Evolutionary conservation across 2,113 vertebrate species (phyloP), one percentile per base, ranked within the genome.

Genomic region (Cygnus atratus): DNA sequence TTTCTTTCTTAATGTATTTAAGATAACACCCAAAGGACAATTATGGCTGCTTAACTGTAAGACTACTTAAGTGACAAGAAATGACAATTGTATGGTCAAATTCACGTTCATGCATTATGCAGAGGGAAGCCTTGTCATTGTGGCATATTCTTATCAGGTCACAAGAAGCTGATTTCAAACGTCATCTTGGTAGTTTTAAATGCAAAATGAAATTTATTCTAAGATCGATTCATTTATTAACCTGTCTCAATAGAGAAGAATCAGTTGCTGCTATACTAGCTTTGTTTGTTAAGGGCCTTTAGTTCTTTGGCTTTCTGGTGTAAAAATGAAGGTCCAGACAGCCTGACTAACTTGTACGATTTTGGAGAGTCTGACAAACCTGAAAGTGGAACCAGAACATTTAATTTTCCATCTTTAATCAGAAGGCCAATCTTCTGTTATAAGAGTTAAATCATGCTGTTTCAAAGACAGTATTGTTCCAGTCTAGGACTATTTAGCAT

Each of bases 1-100:
- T 96, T 96, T 97, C 95, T 92, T 86, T 96, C 88, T 90, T 95
- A 97, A 97, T 96, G 82, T 93, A 88, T 96, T 97, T 97, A 97
- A 96, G 87, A 95, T 97, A 97, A 95, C 90, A 97, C 94, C 93
- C 95, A 94, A 88, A 87, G 95, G 91, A 95, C 96, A 96, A 97
- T 97, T 97, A 96, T 67, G 81, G 6, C 50, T 66, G 43, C 68
- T 88, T 97, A 96, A 97, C 89, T 46, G 74, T 94, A 87, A 71
- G 89, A 93, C 50, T 96, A 31, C 81, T 93, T 92, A 94, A 91
- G 81, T 94, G 87, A 94, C 93, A 84, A 95, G 93, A 77, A 95
- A 95, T 92, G 75, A 87, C 93, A 97, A 85, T 96, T 92, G 92
- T 87, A 71, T 94, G 95, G 90, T 95, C 85, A 96, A 94, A 96